Percentiles rank a stretch among this genome's conserved stretches.
These are phyloP conservation scores for Urophycis tenuis DNA, from an alignment of 2,797 vertebrate species.

Conservation along the genomic window DNA sequence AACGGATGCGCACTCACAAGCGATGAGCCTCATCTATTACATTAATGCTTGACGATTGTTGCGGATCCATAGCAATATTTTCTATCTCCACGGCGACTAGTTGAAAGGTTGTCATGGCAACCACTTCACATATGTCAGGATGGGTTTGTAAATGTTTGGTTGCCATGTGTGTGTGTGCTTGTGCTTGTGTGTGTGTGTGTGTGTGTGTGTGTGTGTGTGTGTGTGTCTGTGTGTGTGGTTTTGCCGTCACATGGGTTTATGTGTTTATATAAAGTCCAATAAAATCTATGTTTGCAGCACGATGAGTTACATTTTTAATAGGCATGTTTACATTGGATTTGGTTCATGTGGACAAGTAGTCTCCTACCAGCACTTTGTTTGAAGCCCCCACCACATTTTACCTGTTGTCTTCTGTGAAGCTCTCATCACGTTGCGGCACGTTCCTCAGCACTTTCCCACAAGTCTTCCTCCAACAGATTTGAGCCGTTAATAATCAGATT, in stretches of 20 bases:
- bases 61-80: neutral
- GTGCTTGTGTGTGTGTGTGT: neutral
- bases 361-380: neutral
- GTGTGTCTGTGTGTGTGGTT: neutral
- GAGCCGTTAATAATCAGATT: conserved; percentile 9
- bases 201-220: neutral
- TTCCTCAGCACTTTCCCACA: neutral
- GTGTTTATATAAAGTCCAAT: neutral
- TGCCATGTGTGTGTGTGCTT: neutral
- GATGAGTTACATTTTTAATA: neutral
- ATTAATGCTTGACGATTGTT: neutral
- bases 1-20: conserved; percentile 1
- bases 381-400: neutral
- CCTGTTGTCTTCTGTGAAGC: neutral
- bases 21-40: neutral
- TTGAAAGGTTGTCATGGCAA: conserved; percentile 6
- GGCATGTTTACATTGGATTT: neutral
- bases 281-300: neutral
- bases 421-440: neutral
- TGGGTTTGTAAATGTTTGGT: neutral
- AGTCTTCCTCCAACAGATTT: neutral
- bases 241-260: no score
- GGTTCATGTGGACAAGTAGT: neutral
- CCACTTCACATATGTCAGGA: conserved; percentile 1
- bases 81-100: neutral